Evolutionary conservation across 1,140 invertebrate species (phyloP).

Genomic region (Liolophura sinensis): DNA sequence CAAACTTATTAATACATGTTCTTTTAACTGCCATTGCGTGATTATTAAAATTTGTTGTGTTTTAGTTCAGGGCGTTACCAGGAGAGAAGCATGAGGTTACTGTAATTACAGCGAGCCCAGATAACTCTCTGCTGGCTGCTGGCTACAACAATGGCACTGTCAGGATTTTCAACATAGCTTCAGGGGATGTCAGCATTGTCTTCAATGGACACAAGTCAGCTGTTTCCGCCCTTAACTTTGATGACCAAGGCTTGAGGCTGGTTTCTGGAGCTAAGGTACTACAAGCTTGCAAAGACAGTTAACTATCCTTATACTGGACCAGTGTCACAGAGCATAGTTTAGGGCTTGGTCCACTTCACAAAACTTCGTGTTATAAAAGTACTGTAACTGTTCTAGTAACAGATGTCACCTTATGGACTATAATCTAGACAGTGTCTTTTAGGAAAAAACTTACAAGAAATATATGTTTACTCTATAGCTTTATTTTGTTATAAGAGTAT

Average conservation of each 20-base stretch:
- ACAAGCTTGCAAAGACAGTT: neutral
- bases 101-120: constrained; percentile 70
- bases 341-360: too few relatives aligned
- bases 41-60: constrained; percentile 7
- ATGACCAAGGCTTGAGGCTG: constrained; percentile 76
- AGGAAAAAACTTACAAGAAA: too few relatives aligned
- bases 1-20: too few relatives aligned
- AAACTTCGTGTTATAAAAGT: too few relatives aligned
- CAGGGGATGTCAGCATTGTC: constrained; percentile 66
- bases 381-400: too few relatives aligned
- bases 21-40: too few relatives aligned
- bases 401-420: too few relatives aligned
- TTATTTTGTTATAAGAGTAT: too few relatives aligned
- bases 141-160: constrained; percentile 91
- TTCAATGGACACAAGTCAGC: constrained; percentile 88
- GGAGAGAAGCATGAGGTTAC: constrained; percentile 81
- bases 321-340: too few relatives aligned
- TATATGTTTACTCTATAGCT: too few relatives aligned
- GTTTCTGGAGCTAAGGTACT: constrained; percentile 84
- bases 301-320: neutral
- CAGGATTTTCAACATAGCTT: constrained; percentile 70
- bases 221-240: constrained; percentile 81
- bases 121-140: constrained; percentile 78
- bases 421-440: too few relatives aligned
- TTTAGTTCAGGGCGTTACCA: constrained; percentile 47